These are phyloP conservation scores for Nettapus auritus DNA, from an alignment of 2,113 vertebrate genomes.

Conservation along the genomic window DNA sequence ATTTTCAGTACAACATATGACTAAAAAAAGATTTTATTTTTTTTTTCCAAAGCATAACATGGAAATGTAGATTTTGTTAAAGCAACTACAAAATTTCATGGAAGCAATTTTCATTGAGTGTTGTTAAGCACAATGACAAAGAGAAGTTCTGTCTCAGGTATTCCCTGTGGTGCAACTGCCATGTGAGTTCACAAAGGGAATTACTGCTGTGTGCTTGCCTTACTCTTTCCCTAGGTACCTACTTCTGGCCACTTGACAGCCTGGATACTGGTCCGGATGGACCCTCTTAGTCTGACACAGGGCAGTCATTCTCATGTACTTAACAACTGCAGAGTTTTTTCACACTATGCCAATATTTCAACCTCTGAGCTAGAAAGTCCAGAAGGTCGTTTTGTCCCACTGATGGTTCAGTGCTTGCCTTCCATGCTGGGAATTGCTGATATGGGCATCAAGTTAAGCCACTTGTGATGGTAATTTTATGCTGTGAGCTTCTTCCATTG, in stretches of 20 bases:
- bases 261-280: too few species aligned
- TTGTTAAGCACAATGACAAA: neutral
- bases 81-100: neutral
- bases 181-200: neutral
- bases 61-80: neutral
- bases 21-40: neutral
- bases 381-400: neutral
- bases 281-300: neutral
- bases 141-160: neutral
- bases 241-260: fast-evolving
- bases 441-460: neutral
- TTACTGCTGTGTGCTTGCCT: fast-evolving
- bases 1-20: neutral
- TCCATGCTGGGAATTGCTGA: neutral
- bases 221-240: neutral
- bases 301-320: neutral
- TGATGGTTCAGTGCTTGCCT: neutral
- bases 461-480: neutral
- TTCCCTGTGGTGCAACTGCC: neutral
- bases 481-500: neutral
- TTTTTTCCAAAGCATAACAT: fast-evolving
- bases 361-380: neutral
- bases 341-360: neutral
- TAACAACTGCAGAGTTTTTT: neutral
- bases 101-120: neutral